Evolutionary conservation across 30 jellyfish, hydroid and myxozoan genomes (phyloP).

Genomic region (Cassiopea andromeda): DNA sequence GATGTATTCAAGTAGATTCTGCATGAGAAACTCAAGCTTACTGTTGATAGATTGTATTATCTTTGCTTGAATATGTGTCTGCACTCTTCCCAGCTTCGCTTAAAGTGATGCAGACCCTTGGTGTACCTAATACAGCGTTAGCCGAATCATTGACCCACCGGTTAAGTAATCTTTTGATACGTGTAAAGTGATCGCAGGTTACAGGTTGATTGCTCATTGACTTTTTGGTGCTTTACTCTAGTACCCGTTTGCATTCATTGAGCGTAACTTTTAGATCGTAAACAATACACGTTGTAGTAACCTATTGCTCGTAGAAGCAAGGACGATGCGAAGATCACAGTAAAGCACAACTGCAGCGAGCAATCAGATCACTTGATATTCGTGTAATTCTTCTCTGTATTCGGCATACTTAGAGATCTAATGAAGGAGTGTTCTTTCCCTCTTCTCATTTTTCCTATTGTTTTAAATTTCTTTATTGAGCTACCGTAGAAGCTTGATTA

Average conservation of each 20-base stretch:
- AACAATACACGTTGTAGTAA: background rate
- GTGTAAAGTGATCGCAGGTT: slow-evolving; percentile 13
- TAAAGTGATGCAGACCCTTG: slow-evolving; percentile 1
- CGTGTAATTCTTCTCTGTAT: too few relatives aligned
- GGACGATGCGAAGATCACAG: background rate
- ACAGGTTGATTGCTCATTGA: slow-evolving; percentile 55
- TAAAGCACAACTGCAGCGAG: background rate
- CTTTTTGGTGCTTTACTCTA: background rate
- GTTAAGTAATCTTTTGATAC: background rate
- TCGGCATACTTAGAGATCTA: too few relatives aligned
- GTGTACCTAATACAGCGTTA: slow-evolving; percentile 16
- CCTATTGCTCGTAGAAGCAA: background rate
- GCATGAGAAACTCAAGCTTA: background rate
- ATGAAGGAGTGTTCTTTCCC: too few relatives aligned
- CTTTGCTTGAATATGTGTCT: slow-evolving; percentile 26
- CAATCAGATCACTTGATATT: background rate
- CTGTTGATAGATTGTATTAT: background rate
- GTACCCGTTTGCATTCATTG: background rate
- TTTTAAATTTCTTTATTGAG: too few relatives aligned
- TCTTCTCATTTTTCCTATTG: too few relatives aligned
- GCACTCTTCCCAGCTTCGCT: slow-evolving; percentile 21
- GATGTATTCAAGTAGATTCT: too few relatives aligned
- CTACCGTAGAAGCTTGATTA: too few relatives aligned
- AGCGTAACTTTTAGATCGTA: background rate
- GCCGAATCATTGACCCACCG: slow-evolving; percentile 45